Base-by-base conservation (phyloP, 2,888 invertebrate species). In the Orthosia cruda region DNA sequence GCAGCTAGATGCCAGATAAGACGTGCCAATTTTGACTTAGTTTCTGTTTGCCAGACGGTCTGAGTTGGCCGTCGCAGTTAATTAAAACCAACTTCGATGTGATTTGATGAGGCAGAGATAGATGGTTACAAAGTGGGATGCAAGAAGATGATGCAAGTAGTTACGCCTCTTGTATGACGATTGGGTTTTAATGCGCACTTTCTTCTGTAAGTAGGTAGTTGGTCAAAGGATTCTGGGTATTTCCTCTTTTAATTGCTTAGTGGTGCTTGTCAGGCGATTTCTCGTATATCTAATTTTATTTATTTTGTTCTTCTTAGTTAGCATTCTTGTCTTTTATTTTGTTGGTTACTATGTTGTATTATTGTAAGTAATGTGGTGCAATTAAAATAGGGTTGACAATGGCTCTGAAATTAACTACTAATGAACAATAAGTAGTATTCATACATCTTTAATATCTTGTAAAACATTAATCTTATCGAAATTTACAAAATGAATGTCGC, bases 51-150 rank as follows among this genome's bases (percentile, higher is more conserved):
- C 83, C 87, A 88, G 83, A 76, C 87, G 80, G 86, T 83, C 87
- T 76, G 87, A 91, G 86, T 92, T 90, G 88, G 91, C 85, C 84
- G 85, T 81, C 86, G 85, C 88, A 89, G 92, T 93, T 93, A 94
- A 95, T 95, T 95, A 95, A 94, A 93, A 93, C 85, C 84, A 93
- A 93, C 90, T 94, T 91, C 84, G 89, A 91, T 89, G 88, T 81
- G 85, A 87, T 91, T 91, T 93, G 92, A 94, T 91, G 91, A 92
- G 91, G 89, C 91, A 89, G 87, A 90, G 91, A 94, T 92, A 91
- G 88, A 93, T 92, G 87, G 88, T 72, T 78, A 69, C 70, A 70
- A 59, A 85, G 45, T 76, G 63, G 61, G 50, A 68, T 65, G 62
- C 67, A 67, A 78, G 67, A 67, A 69, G 54, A 55, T 77, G 62